phyloP scores from a whole-genome alignment of 2,888 invertebrate genomes.

The Argynnis bischoffii region DNA sequence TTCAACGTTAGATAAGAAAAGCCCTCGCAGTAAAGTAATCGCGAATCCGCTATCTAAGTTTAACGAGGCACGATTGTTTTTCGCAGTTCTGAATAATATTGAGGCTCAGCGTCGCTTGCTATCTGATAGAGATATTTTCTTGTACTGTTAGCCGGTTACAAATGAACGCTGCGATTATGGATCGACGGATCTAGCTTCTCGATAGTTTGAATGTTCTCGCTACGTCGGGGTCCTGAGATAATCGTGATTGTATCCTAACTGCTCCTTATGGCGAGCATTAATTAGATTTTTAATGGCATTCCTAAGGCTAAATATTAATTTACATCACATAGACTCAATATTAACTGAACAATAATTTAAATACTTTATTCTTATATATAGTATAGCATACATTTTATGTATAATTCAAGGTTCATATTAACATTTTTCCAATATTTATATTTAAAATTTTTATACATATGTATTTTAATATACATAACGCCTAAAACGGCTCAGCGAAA shows the following conservation, averaged over 20 bases:
- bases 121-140: constrained; percentile 80
- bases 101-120: constrained; percentile 69
- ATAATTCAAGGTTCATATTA: too few species aligned
- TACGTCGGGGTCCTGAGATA: constrained; percentile 59
- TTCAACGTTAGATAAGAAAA: constrained; percentile 50
- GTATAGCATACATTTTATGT: neutral
- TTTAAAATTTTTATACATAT: too few species aligned
- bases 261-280: constrained; percentile 68
- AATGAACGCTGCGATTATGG: constrained; percentile 80
- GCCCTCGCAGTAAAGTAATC: constrained; percentile 61
- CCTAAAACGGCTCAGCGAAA: neutral
- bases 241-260: constrained; percentile 70
- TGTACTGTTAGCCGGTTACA: constrained; percentile 77
- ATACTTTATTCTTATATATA: neutral
- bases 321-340: neutral
- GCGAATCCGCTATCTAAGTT: constrained; percentile 71
- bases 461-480: too few species aligned
- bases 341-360: constrained; percentile 1
- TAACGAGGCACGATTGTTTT: constrained; percentile 82
- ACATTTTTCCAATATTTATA: too few species aligned
- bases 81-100: constrained; percentile 81
- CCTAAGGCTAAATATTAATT: constrained; percentile 14
- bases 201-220: constrained; percentile 81
- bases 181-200: constrained; percentile 73
- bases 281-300: constrained; percentile 22